Percentiles rank a stretch among this genome's conserved stretches.
These are phyloP conservation scores for Prunella strophiata DNA, from an alignment of 2,797 vertebrate genomes.

Conservation along the genomic window DNA sequence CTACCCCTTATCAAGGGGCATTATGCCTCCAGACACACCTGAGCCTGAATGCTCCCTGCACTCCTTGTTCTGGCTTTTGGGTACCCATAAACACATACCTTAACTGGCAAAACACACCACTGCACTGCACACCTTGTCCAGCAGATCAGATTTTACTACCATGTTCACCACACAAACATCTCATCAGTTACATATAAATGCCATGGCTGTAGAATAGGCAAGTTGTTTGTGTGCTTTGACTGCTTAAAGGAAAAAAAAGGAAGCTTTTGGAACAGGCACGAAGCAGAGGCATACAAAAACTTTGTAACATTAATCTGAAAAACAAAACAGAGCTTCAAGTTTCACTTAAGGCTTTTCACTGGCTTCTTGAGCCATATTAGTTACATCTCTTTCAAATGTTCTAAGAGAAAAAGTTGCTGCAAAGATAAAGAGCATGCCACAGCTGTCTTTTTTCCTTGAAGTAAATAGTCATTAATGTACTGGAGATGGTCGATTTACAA, in stretches of 20 bases:
- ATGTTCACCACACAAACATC: neutral
- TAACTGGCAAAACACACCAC: neutral
- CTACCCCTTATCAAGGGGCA: neutral
- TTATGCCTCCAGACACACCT: neutral
- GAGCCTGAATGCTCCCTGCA: neutral
- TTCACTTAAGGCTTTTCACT: neutral
- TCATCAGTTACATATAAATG: neutral
- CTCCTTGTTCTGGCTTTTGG: neutral
- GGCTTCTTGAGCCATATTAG: neutral
- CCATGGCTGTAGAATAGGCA: neutral
- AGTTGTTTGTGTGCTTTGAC: neutral
- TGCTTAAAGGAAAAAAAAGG: neutral
- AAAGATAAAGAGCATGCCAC: neutral
- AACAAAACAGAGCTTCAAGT: neutral
- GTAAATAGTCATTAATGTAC: neutral
- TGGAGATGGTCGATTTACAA: neutral
- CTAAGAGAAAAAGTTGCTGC: neutral
- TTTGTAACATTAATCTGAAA: neutral
- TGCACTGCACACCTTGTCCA: neutral
- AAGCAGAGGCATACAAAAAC: neutral
- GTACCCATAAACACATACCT: accelerated
- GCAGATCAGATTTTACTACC: neutral
- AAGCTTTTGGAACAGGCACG: neutral
- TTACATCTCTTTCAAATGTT: neutral
- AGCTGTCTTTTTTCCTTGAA: neutral